These are phyloP conservation scores for Caenorhabditis becei DNA, from an alignment of 2,888 invertebrate species.

Conservation along the genomic window DNA sequence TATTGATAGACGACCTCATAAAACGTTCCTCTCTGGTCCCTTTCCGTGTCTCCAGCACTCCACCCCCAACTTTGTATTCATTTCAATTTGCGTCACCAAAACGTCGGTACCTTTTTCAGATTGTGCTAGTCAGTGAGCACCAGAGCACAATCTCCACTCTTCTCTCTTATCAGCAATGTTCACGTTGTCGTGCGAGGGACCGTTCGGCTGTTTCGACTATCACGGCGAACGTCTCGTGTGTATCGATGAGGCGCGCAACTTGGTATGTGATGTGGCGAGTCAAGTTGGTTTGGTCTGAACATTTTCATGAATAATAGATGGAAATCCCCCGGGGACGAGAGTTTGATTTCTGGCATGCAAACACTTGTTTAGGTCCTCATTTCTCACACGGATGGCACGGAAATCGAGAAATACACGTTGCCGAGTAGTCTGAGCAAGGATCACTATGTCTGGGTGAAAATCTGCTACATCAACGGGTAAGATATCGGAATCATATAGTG, in stretches of 20 bases:
- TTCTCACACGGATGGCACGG: conserved; percentile 36
- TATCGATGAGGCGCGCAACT: conserved; percentile 51
- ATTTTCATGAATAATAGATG: conserved; percentile 23
- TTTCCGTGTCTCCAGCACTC: background rate
- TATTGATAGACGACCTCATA: conserved; percentile 5
- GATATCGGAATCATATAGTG: background rate
- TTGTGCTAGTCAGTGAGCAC: background rate
- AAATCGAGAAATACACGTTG: conserved; percentile 35
- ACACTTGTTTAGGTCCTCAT: conserved; percentile 34
- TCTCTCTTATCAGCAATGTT: conserved; percentile 48
- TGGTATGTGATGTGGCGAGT: conserved; percentile 28
- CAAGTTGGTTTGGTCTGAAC: background rate
- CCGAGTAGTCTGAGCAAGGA: conserved; percentile 43
- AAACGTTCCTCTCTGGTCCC: conserved; percentile 4
- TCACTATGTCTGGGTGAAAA: conserved; percentile 58
- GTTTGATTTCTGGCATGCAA: background rate
- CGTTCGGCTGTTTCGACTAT: conserved; percentile 62
- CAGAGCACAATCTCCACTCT: conserved; percentile 2
- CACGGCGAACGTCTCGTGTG: conserved; percentile 40
- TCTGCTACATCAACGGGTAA: conserved; percentile 50
- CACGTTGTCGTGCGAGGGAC: conserved; percentile 54
- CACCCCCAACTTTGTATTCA: background rate
- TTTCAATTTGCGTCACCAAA: background rate
- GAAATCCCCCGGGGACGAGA: background rate
- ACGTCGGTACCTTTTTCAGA: conserved; percentile 2